Evolutionary conservation across 1,140 invertebrate genomes (phyloP), one percentile per base, ranked within the genome.

Genomic region (Bombus sylvicola): DNA sequence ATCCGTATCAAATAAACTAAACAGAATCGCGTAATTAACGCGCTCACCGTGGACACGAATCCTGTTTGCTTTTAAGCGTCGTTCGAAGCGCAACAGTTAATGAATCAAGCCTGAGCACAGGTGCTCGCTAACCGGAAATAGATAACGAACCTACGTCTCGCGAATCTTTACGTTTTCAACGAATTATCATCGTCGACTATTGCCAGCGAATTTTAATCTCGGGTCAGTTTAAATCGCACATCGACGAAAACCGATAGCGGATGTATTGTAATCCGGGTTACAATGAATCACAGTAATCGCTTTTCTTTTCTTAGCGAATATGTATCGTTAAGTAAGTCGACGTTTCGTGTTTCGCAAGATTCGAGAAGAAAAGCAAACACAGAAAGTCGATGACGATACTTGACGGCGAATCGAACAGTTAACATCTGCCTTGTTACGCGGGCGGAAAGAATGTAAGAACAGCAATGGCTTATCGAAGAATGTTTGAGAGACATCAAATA

Each of bases 11-110:
- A 37, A 62, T 47, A 74, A 75, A 66, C 72, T 82, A 66, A 76
- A 53, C 72, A 39, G 79, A 43, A 73, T 57, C 79, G 3, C 18
- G 68, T 59, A 73, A 81, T 62, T 73, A 59, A 73, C 71, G 41
- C 53, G 57, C 66, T 66, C 41, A 2, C 0, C 13, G 31, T 34
- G 22, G 39, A 47, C 34, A 43, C 22, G n/a, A 22, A 75, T 41
- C n/a, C 31, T 83, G n/a, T 83, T 75, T 72, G 37, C 68, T 57
- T 39, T 41, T 6, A 18, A 15, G 28, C 25, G 10, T 66, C 62
- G 41, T 15, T 68, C 81, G 15, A 25, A 9, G 53, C 25, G 68
- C n/a, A 82, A 75, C 69, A 72, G 53, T 82, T 64, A 74, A 74
- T n/a, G 53, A 74, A 62, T 81, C 69, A 9, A 64, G 15, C 18